Evolutionary conservation across 2,888 invertebrate genomes (phyloP).

Genomic region (Tridacna crocea): DNA sequence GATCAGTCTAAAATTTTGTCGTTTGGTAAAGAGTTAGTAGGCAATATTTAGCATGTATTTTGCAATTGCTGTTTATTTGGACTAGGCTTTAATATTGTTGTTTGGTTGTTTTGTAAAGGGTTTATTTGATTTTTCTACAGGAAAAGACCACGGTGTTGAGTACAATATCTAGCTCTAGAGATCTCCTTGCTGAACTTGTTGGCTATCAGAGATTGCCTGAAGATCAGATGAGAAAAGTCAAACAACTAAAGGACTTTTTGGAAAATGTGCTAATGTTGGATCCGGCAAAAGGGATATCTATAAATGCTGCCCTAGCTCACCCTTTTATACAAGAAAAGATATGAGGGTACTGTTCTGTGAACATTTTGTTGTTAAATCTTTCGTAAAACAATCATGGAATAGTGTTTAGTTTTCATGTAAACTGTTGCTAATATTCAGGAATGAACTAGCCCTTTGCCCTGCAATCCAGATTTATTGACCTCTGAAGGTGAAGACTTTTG

Average conservation of each 20-base stretch:
- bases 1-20: too few relatives aligned
- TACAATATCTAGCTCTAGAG: constrained; percentile 93
- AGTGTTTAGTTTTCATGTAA: too few relatives aligned
- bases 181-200: constrained; percentile 94
- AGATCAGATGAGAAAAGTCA: constrained; percentile 95
- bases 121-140: constrained; percentile 86
- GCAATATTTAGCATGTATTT: too few relatives aligned
- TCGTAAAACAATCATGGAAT: too few relatives aligned
- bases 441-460: too few relatives aligned
- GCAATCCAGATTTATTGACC: background rate
- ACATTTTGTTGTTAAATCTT: too few relatives aligned
- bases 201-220: constrained; percentile 94
- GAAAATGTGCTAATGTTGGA: constrained; percentile 96
- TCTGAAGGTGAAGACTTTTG: too few relatives aligned
- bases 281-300: constrained; percentile 95
- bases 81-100: too few relatives aligned
- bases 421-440: too few relatives aligned
- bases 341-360: constrained; percentile 32
- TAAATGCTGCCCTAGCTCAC: constrained; percentile 96
- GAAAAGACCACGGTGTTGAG: constrained; percentile 96
- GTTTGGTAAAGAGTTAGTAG: too few relatives aligned
- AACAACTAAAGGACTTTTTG: constrained; percentile 95
- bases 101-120: too few relatives aligned
- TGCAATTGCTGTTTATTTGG: too few relatives aligned
- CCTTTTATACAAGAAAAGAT: constrained; percentile 94